phyloP scores from a whole-genome alignment of 2,113 vertebrate genomes.

The Macquaria ambigua region DNA sequence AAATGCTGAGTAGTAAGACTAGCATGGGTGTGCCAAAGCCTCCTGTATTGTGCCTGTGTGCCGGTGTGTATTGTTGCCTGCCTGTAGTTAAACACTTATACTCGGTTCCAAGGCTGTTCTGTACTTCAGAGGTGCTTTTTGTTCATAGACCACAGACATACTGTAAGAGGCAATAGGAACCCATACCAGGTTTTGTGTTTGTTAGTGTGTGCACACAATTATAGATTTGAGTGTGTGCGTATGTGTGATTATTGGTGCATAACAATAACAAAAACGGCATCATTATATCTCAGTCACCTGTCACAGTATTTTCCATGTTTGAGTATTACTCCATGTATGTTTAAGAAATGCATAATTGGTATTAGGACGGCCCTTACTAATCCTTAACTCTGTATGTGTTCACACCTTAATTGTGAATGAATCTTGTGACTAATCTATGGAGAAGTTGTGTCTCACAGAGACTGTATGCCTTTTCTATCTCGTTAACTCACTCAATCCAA shows the following conservation, averaged over 20 bases:
- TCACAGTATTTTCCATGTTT: slow-evolving; percentile 43
- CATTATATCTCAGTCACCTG: slow-evolving; percentile 40
- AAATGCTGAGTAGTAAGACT: slow-evolving; percentile 85
- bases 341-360: slow-evolving; percentile 43
- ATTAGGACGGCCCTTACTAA: slow-evolving; percentile 64
- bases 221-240: slow-evolving; percentile 29
- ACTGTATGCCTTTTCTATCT: slow-evolving; percentile 69
- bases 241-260: slow-evolving; percentile 33
- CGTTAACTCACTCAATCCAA: slow-evolving; percentile 57
- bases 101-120: slow-evolving; percentile 62
- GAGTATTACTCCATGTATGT: slow-evolving; percentile 59
- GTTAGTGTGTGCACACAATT: slow-evolving; percentile 25
- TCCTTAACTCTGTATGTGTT: slow-evolving; percentile 56
- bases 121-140: slow-evolving; percentile 68
- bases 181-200: slow-evolving; percentile 61
- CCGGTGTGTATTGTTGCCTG: slow-evolving; percentile 70
- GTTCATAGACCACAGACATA: slow-evolving; percentile 64
- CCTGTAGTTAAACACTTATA: slow-evolving; percentile 70
- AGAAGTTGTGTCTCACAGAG: slow-evolving; percentile 50
- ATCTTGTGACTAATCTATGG: slow-evolving; percentile 58
- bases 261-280: slow-evolving; percentile 21
- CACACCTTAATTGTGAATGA: slow-evolving; percentile 58
- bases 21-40: slow-evolving; percentile 84
- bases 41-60: slow-evolving; percentile 80
- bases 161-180: slow-evolving; percentile 75